Conservation (phyloP, 1,140 invertebrate genomes). For the Magallana ariakensis region DNA sequence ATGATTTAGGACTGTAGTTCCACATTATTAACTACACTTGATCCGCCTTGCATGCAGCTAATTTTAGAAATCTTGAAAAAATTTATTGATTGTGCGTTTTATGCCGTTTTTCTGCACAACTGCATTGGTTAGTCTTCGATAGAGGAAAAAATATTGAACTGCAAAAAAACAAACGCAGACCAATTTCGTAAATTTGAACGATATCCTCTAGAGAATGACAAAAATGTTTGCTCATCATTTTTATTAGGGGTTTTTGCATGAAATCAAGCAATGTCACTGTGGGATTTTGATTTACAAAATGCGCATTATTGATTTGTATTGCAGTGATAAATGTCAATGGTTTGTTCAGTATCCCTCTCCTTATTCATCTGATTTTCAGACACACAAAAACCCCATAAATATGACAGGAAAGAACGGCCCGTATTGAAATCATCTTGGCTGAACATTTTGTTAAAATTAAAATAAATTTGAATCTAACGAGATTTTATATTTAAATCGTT, state of each 20-base stretch:
- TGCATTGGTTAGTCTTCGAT: background rate
- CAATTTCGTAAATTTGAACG: conserved; percentile 27
- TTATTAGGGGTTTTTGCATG: conserved; percentile 2
- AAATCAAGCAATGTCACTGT: conserved; percentile 2
- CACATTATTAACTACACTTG: background rate
- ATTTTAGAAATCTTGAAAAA: background rate
- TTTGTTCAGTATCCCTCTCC: background rate
- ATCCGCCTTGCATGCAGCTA: background rate
- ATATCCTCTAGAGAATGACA: conserved; percentile 14
- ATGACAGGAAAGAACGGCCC: background rate
- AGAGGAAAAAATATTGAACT: background rate
- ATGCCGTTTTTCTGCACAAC: conserved; percentile 10
- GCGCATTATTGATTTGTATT: conserved; percentile 30
- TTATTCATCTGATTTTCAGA: conserved; percentile 21
- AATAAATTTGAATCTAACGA: no score
- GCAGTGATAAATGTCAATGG: conserved; percentile 17
- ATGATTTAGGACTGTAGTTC: background rate
- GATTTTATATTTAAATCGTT: no score
- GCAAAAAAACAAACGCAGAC: conserved; percentile 16
- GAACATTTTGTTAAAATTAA: no score
- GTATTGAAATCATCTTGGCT: no score
- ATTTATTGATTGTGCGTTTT: conserved; percentile 15
- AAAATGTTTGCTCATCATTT: conserved; percentile 15
- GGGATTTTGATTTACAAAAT: conserved; percentile 8
- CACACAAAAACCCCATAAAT: background rate